Evolutionary conservation across 2,888 invertebrate species (phyloP), one percentile per base, ranked within the genome.

Genomic region (Volucella inflata): DNA sequence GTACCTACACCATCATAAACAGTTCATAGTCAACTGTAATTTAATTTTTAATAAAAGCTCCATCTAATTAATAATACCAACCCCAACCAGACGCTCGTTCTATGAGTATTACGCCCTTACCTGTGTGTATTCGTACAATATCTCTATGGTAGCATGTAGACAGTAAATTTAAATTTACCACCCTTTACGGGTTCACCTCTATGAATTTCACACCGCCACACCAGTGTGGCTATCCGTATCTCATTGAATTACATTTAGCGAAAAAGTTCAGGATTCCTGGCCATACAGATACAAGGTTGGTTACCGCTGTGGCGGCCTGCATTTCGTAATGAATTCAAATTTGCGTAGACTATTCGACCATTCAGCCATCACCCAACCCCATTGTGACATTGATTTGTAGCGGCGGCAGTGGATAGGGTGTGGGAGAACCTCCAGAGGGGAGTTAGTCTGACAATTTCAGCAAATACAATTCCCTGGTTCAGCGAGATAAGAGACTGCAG

Each of bases 11-110:
- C 38, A 36, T 10, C 38, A 50, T 38, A 16, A 16, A n/a, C 38
- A 48, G 64, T 53, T 65, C 48, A 48, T 57, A 57, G 1, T 48
- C 36, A 53, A 17, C 3, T 50, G 9, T 17, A 44, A 42, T 65
- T 42, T 8, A 65, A 55, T 30, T 48, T 55, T 55, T 42, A 44
- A 17, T 21, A 30, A 55, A 67, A 67, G 30, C 50, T 10, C 40
- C 17, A 38, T 38, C 57, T 62, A 77, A 77, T 77, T 62, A 77
- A 77, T 77, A 51, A 46, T 40, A 77, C 46, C 38, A n/a, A 67
- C 67, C 59, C n/a, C 17, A 65, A 50, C 46, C 57, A 48, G 30
- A 60, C 50, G 30, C 6, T 60, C n/a, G 36, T 59, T 68, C 30
- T 30, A 30, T 30, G 40, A 17, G 67, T 50, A 10, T 76, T 68